These are phyloP conservation scores for Dicyrtoma fusca DNA, from an alignment of 2,888 invertebrate genomes.

Conservation along the genomic window DNA sequence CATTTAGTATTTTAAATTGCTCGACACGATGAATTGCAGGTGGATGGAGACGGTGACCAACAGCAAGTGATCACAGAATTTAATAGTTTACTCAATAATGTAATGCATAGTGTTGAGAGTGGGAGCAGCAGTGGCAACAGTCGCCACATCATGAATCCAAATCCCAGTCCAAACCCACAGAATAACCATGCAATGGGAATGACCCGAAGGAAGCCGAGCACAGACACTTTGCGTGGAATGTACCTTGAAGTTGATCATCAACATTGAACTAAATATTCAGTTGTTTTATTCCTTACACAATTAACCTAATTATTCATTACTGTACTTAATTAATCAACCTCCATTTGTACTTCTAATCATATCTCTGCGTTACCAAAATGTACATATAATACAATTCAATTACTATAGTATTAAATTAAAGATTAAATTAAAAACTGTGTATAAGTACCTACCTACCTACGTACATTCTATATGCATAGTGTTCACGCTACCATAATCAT, in stretches of 20 bases:
- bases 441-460: no score
- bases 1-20: no score
- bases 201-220: slow-evolving; percentile 54
- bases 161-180: not conserved
- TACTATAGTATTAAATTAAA: no score
- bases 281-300: no score
- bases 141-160: not conserved
- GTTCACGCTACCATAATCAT: no score
- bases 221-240: slow-evolving; percentile 59
- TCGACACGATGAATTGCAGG: no score
- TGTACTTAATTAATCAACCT: not conserved
- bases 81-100: slow-evolving; percentile 37
- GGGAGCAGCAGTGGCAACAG: slow-evolving; percentile 7
- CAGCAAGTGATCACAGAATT: slow-evolving; percentile 52
- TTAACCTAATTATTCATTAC: not conserved
- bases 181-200: slow-evolving; percentile 2
- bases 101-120: slow-evolving; percentile 37
- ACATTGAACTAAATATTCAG: no score
- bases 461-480: no score
- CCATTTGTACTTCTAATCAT: not conserved
- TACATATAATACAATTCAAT: no score
- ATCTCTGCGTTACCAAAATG: no score
- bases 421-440: no score
- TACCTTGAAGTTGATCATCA: slow-evolving; percentile 61
- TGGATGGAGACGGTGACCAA: slow-evolving; percentile 54